These are phyloP conservation scores for Drosophila subobscura DNA, from an alignment of 1,140 invertebrate species.

Conservation along the genomic window DNA sequence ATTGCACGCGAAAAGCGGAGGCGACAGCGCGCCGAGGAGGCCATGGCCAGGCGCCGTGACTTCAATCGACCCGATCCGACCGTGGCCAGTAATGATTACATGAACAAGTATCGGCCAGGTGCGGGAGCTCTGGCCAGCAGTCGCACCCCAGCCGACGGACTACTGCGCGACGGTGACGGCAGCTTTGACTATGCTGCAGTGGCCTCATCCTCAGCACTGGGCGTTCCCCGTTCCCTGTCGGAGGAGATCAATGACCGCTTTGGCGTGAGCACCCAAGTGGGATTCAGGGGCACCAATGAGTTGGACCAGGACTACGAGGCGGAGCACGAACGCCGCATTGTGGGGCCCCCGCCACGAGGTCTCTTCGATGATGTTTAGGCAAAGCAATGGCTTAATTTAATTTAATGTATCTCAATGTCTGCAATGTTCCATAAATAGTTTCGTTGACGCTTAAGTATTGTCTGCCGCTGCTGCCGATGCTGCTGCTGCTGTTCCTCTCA, in stretches of 20 bases:
- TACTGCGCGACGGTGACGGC: slow-evolving; percentile 83
- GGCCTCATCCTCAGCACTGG: slow-evolving; percentile 60
- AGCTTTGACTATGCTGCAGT: slow-evolving; percentile 65
- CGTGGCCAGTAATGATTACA: slow-evolving; percentile 83
- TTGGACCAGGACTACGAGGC: slow-evolving; percentile 84
- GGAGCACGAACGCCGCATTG: slow-evolving; percentile 83
- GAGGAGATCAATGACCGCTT: slow-evolving; percentile 87
- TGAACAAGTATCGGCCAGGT: slow-evolving; percentile 84
- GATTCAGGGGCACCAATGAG: slow-evolving; percentile 67
- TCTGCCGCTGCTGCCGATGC: slow-evolving; percentile 39
- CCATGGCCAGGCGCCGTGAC: slow-evolving; percentile 88
- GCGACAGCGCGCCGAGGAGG: slow-evolving; percentile 91
- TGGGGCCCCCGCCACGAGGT: slow-evolving; percentile 89
- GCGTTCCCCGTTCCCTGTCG: slow-evolving; percentile 83
- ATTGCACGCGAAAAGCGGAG: slow-evolving; percentile 94
- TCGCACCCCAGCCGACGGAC: slow-evolving; percentile 70
- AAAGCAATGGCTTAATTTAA: slow-evolving; percentile 18
- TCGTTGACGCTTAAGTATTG: slow-evolving; percentile 47
- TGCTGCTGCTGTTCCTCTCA: slow-evolving; percentile 64
- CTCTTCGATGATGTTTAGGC: slow-evolving; percentile 93
- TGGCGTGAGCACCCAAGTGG: slow-evolving; percentile 85
- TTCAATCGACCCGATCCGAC: slow-evolving; percentile 86
- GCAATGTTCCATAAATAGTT: slow-evolving; percentile 49
- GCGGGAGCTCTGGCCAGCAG: slow-evolving; percentile 10
- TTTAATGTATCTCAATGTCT: slow-evolving; percentile 49